Evolutionary conservation across 2,888 invertebrate species (phyloP).

Genomic region (Andrena trimmerana): DNA sequence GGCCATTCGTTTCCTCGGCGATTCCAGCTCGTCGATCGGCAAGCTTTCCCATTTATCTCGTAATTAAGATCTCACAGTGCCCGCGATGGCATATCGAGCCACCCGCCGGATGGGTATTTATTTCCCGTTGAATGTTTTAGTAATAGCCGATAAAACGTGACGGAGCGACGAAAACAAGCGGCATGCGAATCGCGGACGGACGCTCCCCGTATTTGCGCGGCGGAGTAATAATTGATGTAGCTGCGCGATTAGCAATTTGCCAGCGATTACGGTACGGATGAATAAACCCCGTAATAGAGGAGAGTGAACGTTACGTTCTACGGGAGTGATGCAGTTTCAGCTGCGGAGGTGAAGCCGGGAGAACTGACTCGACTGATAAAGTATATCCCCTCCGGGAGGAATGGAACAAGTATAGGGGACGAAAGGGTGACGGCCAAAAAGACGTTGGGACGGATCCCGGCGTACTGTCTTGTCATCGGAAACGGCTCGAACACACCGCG

Average conservation of each 20-base stretch:
- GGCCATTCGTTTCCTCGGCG: conserved; percentile 52
- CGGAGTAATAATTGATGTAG: not conserved
- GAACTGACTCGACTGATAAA: not conserved
- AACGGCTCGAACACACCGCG: conserved; percentile 46
- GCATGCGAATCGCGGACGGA: not conserved
- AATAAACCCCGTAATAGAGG: not conserved
- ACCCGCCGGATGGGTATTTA: conserved; percentile 65
- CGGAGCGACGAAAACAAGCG: conserved; percentile 51
- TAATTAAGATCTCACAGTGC: conserved; percentile 79
- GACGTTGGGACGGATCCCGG: conserved; percentile 22
- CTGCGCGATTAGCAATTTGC: not conserved
- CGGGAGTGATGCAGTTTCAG: too few species aligned
- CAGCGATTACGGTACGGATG: not conserved
- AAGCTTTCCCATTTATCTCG: conserved; percentile 76
- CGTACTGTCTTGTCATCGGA: conserved; percentile 66
- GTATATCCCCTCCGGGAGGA: not conserved
- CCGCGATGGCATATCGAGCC: conserved; percentile 31
- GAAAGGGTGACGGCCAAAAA: conserved; percentile 5
- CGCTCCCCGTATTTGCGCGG: not conserved
- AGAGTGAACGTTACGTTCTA: too few species aligned
- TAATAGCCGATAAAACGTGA: conserved; percentile 43
- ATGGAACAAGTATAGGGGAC: not conserved
- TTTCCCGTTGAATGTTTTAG: conserved; percentile 78
- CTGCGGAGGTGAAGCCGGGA: too few species aligned
- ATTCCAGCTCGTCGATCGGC: conserved; percentile 54